Evolutionary conservation across 2,113 vertebrate genomes (phyloP).

Genomic region (Labeo catla): DNA sequence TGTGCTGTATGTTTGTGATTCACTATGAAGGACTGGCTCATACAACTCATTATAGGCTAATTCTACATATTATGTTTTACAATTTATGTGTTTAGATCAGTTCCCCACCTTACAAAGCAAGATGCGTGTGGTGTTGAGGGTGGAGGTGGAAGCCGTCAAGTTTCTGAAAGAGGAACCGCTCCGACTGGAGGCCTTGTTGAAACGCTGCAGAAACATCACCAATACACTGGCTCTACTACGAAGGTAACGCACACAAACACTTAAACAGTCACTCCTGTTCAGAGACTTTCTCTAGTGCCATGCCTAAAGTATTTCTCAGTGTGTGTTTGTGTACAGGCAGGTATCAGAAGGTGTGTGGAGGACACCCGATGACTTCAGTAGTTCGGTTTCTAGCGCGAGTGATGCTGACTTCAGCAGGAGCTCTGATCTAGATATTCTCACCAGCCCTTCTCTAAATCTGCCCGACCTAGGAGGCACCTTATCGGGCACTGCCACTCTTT

Average conservation of each 20-base stretch:
- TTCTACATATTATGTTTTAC: not conserved
- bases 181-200: slow-evolving; percentile 91
- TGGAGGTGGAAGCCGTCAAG: slow-evolving; percentile 97
- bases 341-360: slow-evolving; percentile 79
- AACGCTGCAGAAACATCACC: slow-evolving; percentile 90
- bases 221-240: slow-evolving; percentile 78
- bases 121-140: slow-evolving; percentile 94
- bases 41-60: not conserved
- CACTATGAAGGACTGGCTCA: not conserved
- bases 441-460: slow-evolving; percentile 86
- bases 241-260: slow-evolving; percentile 65
- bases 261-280: not conserved
- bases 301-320: not conserved
- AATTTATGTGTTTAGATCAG: slow-evolving; percentile 79
- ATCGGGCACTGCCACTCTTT: slow-evolving; percentile 21
- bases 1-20: not conserved
- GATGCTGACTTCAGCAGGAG: slow-evolving; percentile 76
- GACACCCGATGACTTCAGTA: slow-evolving; percentile 78
- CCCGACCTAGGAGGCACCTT: slow-evolving; percentile 74
- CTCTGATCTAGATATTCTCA: slow-evolving; percentile 86
- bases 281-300: not conserved
- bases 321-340: slow-evolving; percentile 46
- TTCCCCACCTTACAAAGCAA: slow-evolving; percentile 97
- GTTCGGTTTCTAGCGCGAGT: slow-evolving; percentile 78
- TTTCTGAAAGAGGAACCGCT: slow-evolving; percentile 98